A percentile compares a stretch with the other conserved stretches of the same genome.
Conservation (phyloP, 2,888 invertebrate species). For the Sarcophaga subvicina region DNA sequence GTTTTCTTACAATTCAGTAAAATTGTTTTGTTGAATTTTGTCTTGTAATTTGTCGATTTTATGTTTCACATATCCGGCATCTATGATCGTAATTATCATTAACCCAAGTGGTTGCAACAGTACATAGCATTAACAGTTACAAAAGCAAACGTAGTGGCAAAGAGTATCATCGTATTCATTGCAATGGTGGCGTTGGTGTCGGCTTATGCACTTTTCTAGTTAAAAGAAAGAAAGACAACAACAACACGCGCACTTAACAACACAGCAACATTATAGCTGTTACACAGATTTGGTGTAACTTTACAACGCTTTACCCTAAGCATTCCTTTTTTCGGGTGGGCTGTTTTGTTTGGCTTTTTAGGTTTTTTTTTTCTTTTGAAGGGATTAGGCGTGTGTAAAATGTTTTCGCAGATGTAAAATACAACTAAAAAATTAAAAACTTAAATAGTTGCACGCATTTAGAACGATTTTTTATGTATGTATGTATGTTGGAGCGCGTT, state of each 20-base stretch:
- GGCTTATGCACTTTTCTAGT: constrained; percentile 35
- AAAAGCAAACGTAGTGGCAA: constrained; percentile 7
- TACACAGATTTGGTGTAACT: constrained; percentile 33
- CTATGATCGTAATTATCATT: constrained; percentile 24
- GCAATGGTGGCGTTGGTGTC: constrained; percentile 15
- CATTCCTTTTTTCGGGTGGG: not conserved
- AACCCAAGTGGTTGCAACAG: not conserved
- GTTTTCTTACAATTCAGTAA: no score
- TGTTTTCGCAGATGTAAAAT: constrained; percentile 16
- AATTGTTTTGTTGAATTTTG: no score
- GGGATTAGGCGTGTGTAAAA: constrained; percentile 24
- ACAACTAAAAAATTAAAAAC: not conserved
- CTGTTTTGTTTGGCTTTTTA: not conserved
- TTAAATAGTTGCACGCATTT: no score
- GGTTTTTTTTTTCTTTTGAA: not conserved
- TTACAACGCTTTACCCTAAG: not conserved
- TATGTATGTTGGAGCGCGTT: not conserved
- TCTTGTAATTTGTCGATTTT: no score
- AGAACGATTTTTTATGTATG: no score
- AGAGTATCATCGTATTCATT: constrained; percentile 28
- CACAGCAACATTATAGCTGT: not conserved
- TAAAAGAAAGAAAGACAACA: constrained; percentile 29
- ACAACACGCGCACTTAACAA: not conserved
- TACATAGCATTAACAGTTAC: constrained; percentile 12
- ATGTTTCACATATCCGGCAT: no score